These are phyloP conservation scores for Pollenia griseotomentosa DNA, from an alignment of 2,888 invertebrate genomes.

Conservation along the genomic window DNA sequence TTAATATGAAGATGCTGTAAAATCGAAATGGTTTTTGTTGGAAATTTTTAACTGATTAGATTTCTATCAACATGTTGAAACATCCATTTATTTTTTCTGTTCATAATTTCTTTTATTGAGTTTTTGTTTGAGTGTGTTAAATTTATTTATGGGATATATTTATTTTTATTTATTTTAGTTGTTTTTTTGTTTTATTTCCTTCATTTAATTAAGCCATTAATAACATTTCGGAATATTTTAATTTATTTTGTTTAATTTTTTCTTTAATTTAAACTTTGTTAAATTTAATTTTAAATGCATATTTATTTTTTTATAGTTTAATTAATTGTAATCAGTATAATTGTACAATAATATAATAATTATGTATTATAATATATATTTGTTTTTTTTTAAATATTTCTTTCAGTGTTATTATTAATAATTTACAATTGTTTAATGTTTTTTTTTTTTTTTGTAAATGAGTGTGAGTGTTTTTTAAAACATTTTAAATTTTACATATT, in stretches of 20 bases:
- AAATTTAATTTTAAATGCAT: slow-evolving; percentile 67
- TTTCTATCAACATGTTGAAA: slow-evolving; percentile 56
- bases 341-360: slow-evolving; percentile 70
- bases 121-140: slow-evolving; percentile 42
- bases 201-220: slow-evolving; percentile 71
- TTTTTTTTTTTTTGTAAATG: not conserved
- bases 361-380: slow-evolving; percentile 35
- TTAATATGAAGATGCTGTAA: slow-evolving; percentile 43
- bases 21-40: slow-evolving; percentile 47
- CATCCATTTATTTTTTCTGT: slow-evolving; percentile 48
- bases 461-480: slow-evolving; percentile 3
- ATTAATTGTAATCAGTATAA: slow-evolving; percentile 61
- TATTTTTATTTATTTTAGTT: slow-evolving; percentile 20
- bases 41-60: slow-evolving; percentile 45
- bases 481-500: slow-evolving; percentile 23
- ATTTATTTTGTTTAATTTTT: slow-evolving; percentile 32
- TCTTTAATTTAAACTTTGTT: slow-evolving; percentile 45
- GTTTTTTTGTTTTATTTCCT: slow-evolving; percentile 30
- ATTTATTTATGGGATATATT: slow-evolving; percentile 44
- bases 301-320: slow-evolving; percentile 43
- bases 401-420: slow-evolving; percentile 35
- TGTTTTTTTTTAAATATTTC: slow-evolving; percentile 25
- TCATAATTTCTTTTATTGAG: slow-evolving; percentile 24
- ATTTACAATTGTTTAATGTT: slow-evolving; percentile 45
- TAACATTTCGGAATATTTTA: slow-evolving; percentile 69